Evolutionary conservation across 2,888 invertebrate species (phyloP).

Genomic region (Tinea semifulvella): DNA sequence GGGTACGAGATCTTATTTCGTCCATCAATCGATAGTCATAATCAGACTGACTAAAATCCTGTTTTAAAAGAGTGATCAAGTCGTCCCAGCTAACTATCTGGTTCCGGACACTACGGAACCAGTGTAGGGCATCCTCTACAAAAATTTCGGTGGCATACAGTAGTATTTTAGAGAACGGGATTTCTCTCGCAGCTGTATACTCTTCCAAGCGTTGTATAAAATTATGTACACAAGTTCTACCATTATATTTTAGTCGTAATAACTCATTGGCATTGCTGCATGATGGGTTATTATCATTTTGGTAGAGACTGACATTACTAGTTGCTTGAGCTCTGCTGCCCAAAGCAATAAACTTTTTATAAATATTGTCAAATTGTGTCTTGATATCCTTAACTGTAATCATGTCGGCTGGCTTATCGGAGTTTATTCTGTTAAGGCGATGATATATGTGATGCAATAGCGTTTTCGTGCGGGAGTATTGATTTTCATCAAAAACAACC

Average conservation of each 20-base stretch:
- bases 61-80: background rate
- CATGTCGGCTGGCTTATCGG: background rate
- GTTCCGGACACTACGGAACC: background rate
- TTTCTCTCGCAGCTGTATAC: background rate
- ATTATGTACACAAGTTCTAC: background rate
- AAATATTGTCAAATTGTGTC: no score
- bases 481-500: no score
- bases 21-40: slow-evolving; percentile 14
- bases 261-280: background rate
- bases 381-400: background rate
- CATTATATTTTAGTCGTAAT: background rate
- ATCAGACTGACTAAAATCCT: background rate
- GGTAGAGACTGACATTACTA: no score
- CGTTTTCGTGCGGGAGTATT: background rate
- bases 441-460: slow-evolving; percentile 6
- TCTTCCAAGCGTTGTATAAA: background rate
- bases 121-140: no score
- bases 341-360: no score
- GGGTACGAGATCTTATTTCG: slow-evolving; percentile 20
- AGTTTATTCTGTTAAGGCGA: background rate
- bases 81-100: background rate
- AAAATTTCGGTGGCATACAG: background rate
- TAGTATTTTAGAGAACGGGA: no score
- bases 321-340: no score
- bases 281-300: no score